Evolutionary conservation across 2,113 vertebrate species (phyloP).

Genomic region (Mus pahari): DNA sequence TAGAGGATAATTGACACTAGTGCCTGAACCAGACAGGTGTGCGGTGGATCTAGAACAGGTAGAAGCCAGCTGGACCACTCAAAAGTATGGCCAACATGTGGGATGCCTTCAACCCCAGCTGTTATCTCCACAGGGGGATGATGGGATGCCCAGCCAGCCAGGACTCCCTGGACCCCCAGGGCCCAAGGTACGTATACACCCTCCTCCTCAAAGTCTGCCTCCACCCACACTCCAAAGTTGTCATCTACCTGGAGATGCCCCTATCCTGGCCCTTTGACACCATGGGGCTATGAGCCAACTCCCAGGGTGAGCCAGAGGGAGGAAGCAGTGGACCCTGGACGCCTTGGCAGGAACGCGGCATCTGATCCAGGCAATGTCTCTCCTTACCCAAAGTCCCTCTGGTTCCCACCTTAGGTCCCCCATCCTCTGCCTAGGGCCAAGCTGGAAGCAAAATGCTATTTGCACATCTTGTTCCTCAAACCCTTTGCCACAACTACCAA

Average conservation of each 20-base stretch:
- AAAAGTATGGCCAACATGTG: fast-evolving
- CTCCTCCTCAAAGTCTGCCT: background rate
- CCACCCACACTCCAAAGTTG: background rate
- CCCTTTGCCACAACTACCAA: background rate
- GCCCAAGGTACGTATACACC: constrained; percentile 86
- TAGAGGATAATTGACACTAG: background rate
- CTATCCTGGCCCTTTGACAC: background rate
- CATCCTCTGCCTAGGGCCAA: background rate
- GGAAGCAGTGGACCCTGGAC: background rate
- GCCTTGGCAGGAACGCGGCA: background rate
- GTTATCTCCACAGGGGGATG: constrained; percentile 89
- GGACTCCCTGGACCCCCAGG: constrained; percentile 89
- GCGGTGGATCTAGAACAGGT: background rate
- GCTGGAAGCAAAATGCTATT: background rate
- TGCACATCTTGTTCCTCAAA: background rate
- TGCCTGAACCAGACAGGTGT: background rate
- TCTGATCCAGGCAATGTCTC: too few relatives aligned
- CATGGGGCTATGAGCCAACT: fast-evolving
- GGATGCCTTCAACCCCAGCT: background rate
- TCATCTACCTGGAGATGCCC: background rate
- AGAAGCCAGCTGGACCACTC: background rate
- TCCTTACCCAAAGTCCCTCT: background rate
- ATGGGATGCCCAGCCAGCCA: constrained; percentile 89
- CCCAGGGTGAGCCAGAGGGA: background rate
- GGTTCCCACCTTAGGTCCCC: background rate